Conservation (phyloP, 2,888 invertebrate genomes). For the Hemithea aestivaria region DNA sequence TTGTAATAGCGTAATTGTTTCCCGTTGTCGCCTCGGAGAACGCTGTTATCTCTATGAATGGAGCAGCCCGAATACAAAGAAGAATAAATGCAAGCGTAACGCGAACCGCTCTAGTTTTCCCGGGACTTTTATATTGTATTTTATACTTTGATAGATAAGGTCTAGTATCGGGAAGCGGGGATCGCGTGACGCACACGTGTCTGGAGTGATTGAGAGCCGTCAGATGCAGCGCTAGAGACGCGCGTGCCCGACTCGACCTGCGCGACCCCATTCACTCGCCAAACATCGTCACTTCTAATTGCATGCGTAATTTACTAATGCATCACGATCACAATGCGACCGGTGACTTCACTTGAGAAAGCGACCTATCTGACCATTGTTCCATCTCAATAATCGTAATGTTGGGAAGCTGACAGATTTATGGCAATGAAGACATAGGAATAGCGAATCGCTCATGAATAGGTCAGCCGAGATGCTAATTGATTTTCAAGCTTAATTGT, state of each 20-base stretch:
- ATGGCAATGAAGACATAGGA: constrained; percentile 35
- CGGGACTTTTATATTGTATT: constrained; percentile 40
- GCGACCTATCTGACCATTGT: constrained; percentile 25
- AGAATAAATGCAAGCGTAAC: constrained; percentile 46
- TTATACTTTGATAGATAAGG: constrained; percentile 40
- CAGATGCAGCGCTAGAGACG: constrained; percentile 48
- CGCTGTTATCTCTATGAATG: constrained; percentile 65
- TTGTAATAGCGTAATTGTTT: constrained; percentile 70
- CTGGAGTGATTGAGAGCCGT: constrained; percentile 61
- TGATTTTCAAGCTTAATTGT: constrained; percentile 39
- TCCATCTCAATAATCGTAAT: constrained; percentile 30
- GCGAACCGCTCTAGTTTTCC: constrained; percentile 41
- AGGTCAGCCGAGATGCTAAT: constrained; percentile 36
- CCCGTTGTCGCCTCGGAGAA: constrained; percentile 63
- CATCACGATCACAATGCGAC: constrained; percentile 33
- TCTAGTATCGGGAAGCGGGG: constrained; percentile 27
- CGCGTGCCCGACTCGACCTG: constrained; percentile 54
- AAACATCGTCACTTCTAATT: constrained; percentile 67
- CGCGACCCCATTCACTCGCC: constrained; percentile 53
- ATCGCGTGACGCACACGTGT: constrained; percentile 35
- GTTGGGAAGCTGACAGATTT: constrained; percentile 37
- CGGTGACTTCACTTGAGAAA: constrained; percentile 25
- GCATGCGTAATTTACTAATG: constrained; percentile 61
- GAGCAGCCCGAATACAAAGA: constrained; percentile 60
- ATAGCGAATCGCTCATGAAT: constrained; percentile 31